A percentile compares a stretch with the other conserved stretches of the same genome.
Evolutionary conservation across 2,888 invertebrate genomes (phyloP).

Genomic region (Drosophila kuntzei): DNA sequence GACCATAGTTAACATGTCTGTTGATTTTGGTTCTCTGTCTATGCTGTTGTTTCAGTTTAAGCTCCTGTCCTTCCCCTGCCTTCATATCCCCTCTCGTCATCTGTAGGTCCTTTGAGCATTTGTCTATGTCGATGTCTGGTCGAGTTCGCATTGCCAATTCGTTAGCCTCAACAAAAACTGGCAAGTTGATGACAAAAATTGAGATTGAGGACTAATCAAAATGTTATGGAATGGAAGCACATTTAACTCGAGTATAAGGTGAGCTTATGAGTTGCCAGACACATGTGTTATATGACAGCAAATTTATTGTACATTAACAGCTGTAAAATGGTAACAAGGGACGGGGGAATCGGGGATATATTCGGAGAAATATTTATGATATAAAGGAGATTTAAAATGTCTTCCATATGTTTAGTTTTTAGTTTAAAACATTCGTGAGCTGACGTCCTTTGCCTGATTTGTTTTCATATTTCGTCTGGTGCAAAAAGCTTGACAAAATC

Average conservation of each 20-base stretch:
- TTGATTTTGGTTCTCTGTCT: conserved; percentile 9
- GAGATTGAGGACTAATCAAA: conserved; percentile 39
- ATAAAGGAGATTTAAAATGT: background rate
- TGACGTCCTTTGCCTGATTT: conserved; percentile 57
- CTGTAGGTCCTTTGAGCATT: conserved; percentile 16
- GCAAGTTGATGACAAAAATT: conserved; percentile 62
- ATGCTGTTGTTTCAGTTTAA: background rate
- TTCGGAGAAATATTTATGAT: too few species aligned
- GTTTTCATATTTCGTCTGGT: conserved; percentile 46
- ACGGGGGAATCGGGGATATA: too few species aligned
- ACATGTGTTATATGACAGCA: conserved; percentile 15
- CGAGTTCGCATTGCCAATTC: conserved; percentile 55
- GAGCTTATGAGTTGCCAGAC: conserved; percentile 19
- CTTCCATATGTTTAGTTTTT: background rate
- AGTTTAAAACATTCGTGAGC: conserved; percentile 19
- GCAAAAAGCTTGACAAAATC: conserved; percentile 58
- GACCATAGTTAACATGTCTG: conserved; percentile 66
- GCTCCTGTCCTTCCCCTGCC: background rate
- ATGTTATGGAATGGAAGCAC: conserved; percentile 35
- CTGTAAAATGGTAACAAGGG: background rate
- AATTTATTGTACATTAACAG: conserved; percentile 31
- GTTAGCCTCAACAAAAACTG: conserved; percentile 58
- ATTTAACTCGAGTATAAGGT: conserved; percentile 28
- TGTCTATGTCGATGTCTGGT: conserved; percentile 34
- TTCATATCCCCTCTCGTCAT: background rate